Evolutionary conservation across 2,797 vertebrate genomes (phyloP).

Genomic region (Spheniscus humboldti): DNA sequence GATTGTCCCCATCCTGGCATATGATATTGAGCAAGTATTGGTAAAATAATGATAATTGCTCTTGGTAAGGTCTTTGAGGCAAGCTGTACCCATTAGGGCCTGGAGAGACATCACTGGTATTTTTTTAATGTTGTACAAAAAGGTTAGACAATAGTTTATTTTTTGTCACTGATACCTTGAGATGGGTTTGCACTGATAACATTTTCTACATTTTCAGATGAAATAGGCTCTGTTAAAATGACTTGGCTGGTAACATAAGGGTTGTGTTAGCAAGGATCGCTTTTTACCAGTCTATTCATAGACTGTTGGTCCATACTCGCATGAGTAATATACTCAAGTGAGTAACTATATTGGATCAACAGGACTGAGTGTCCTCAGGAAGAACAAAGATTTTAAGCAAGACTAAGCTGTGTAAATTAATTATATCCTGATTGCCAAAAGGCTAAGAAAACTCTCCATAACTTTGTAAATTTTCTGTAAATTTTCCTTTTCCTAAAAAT

Average conservation of each 20-base stretch:
- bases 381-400: conserved; percentile 20
- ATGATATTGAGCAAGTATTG: neutral
- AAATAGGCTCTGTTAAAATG: neutral
- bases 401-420: neutral
- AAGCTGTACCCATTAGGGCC: neutral
- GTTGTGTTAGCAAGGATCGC: neutral
- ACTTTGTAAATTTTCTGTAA: neutral
- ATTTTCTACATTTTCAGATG: neutral
- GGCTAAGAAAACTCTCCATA: neutral
- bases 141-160: neutral
- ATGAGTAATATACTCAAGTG: neutral
- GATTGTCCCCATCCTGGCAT: neutral
- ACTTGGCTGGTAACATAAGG: neutral
- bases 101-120: neutral
- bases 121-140: neutral
- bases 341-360: neutral
- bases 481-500: conserved; percentile 31
- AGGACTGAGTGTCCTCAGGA: neutral
- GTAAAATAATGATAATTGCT: neutral
- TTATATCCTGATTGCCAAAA: conserved; percentile 22
- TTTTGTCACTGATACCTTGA: neutral
- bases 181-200: neutral
- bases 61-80: neutral
- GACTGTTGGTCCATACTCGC: neutral
- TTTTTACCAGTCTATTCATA: neutral